A percentile compares a stretch with the other conserved stretches of the same genome.
Conservation (phyloP, 2,888 invertebrate species). For the Plagodis dolabraria region DNA sequence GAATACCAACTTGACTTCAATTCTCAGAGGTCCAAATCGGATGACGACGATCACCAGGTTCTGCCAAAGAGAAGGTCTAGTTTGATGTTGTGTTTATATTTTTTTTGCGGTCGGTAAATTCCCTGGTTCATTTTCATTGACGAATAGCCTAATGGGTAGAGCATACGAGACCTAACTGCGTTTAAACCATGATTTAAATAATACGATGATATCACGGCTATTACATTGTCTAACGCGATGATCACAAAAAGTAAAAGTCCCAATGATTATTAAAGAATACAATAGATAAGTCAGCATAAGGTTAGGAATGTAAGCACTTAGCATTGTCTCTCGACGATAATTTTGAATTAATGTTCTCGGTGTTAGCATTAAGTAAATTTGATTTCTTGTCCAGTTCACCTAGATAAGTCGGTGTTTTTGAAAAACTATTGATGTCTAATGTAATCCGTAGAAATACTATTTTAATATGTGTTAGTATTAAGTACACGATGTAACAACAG, state of each 20-base stretch:
- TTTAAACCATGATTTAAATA: not conserved
- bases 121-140: not conserved
- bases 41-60: not conserved
- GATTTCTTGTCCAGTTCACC: slow-evolving; percentile 9
- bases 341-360: not conserved
- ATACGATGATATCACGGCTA: not conserved
- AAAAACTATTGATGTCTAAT: too few relatives aligned
- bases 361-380: not conserved
- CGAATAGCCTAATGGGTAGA: too few relatives aligned
- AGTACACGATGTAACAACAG: not conserved
- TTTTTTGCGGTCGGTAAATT: slow-evolving; percentile 4
- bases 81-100: not conserved
- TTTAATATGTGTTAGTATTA: too few relatives aligned
- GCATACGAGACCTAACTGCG: too few relatives aligned
- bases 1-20: not conserved
- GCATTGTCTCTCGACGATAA: slow-evolving; percentile 1
- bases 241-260: not conserved
- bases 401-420: too few relatives aligned
- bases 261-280: not conserved
- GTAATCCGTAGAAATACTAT: not conserved
- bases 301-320: not conserved
- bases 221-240: not conserved
- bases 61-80: not conserved
- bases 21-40: not conserved
- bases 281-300: not conserved